phyloP scores from a whole-genome alignment of 2,113 vertebrate genomes.

The Sphaerodactylus townsendi region DNA sequence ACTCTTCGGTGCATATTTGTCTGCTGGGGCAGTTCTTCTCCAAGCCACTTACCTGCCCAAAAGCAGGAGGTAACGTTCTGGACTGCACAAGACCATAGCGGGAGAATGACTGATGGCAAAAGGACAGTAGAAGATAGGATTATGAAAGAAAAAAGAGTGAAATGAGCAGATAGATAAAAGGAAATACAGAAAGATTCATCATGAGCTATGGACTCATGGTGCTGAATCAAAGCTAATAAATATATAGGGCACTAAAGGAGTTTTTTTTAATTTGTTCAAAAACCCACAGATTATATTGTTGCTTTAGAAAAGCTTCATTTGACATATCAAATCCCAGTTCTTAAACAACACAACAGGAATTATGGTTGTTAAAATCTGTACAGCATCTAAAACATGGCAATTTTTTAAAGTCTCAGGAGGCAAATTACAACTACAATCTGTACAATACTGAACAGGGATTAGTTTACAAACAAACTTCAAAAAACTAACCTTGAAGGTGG shows the following conservation, averaged over 20 bases:
- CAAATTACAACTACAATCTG: background rate
- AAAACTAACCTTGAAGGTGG: constrained; percentile 72
- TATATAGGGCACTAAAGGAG: no score
- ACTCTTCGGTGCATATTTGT: constrained; percentile 12
- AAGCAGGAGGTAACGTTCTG: constrained; percentile 54
- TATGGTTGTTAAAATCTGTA: background rate
- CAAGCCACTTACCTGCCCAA: constrained; percentile 58
- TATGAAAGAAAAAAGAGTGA: constrained; percentile 22
- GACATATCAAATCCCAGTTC: background rate
- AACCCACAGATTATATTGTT: background rate
- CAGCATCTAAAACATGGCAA: background rate
- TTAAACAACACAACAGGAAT: background rate
- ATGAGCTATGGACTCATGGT: background rate
- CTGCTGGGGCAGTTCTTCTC: constrained; percentile 17
- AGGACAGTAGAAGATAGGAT: constrained; percentile 35
- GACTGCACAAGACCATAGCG: constrained; percentile 54
- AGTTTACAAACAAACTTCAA: background rate
- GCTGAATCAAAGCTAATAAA: background rate
- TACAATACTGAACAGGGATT: background rate
- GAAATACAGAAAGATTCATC: background rate
- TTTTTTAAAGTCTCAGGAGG: background rate
- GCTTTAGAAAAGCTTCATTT: background rate
- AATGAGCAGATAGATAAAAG: constrained; percentile 15
- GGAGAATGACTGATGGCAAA: constrained; percentile 55
- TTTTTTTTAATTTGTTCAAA: no score